Percentiles rank a stretch among this genome's conserved stretches.
Evolutionary conservation across 2,888 invertebrate species (phyloP).

Genomic region (Escarpia spicata): DNA sequence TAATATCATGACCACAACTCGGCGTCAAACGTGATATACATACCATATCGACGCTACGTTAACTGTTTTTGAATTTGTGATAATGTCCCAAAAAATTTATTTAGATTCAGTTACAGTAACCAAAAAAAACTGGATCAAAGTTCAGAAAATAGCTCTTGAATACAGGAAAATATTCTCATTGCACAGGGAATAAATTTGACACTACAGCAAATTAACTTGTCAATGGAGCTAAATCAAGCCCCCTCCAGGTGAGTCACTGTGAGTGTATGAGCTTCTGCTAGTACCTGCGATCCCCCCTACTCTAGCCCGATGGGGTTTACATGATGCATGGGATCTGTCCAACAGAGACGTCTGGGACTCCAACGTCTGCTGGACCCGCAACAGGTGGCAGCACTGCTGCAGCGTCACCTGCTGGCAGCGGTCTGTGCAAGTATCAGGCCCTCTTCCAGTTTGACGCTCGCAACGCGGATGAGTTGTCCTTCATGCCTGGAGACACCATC

Average conservation of each 20-base stretch:
- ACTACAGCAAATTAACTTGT: neutral
- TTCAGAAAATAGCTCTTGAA: neutral
- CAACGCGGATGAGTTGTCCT: slow-evolving; percentile 90
- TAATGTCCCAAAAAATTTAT: neutral
- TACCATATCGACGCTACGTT: neutral
- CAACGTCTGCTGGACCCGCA: neutral
- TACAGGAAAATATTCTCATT: neutral
- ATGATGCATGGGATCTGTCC: neutral
- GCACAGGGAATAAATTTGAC: neutral
- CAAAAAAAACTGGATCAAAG: neutral
- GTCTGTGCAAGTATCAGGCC: slow-evolving; percentile 75
- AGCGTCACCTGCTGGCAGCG: neutral
- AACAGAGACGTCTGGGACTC: neutral
- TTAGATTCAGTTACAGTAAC: neutral
- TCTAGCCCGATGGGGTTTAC: neutral
- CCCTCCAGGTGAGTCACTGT: too few species aligned
- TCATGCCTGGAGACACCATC: slow-evolving; percentile 93
- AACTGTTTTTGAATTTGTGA: neutral
- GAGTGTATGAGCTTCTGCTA: too few species aligned
- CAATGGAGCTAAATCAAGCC: too few species aligned
- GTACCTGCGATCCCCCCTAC: too few species aligned
- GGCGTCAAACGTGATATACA: neutral
- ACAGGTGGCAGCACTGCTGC: neutral
- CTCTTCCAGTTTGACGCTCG: slow-evolving; percentile 93
- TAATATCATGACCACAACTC: neutral